These are phyloP conservation scores for Scolopax rusticola DNA, from an alignment of 2,797 vertebrate species.

Conservation along the genomic window DNA sequence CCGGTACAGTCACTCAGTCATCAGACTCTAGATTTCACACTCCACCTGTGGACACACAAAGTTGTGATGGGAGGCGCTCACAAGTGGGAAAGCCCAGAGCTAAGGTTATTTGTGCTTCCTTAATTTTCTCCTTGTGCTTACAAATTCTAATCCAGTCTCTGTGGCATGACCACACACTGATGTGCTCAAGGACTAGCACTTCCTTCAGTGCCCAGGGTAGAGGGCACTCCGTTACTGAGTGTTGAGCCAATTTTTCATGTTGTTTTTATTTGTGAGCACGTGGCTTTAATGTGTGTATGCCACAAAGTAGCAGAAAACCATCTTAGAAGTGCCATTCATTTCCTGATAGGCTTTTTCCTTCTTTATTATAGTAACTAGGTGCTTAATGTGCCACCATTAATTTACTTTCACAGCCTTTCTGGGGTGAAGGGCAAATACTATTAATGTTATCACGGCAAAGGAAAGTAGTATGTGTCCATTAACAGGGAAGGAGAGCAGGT, in stretches of 20 bases:
- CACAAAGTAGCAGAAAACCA: neutral
- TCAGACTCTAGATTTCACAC: neutral
- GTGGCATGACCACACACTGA: accelerated
- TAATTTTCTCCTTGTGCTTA: neutral
- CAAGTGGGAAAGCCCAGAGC: neutral
- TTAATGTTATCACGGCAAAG: neutral
- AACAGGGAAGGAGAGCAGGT: neutral
- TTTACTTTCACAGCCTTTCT: neutral
- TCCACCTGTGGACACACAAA: accelerated
- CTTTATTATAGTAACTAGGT: neutral
- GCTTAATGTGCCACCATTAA: neutral
- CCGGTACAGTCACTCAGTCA: neutral
- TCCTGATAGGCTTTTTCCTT: neutral
- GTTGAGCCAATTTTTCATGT: neutral
- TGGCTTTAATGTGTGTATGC: neutral
- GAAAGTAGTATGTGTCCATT: neutral
- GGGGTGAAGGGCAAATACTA: neutral
- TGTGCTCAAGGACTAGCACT: accelerated
- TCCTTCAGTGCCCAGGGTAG: neutral
- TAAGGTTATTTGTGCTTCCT: neutral
- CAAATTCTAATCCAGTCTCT: neutral
- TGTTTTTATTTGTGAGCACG: neutral
- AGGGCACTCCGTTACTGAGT: neutral
- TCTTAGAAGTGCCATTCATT: neutral
- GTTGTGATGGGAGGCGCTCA: accelerated